Conservation (phyloP, 2,113 vertebrate species). For the Cairina moschata region DNA sequence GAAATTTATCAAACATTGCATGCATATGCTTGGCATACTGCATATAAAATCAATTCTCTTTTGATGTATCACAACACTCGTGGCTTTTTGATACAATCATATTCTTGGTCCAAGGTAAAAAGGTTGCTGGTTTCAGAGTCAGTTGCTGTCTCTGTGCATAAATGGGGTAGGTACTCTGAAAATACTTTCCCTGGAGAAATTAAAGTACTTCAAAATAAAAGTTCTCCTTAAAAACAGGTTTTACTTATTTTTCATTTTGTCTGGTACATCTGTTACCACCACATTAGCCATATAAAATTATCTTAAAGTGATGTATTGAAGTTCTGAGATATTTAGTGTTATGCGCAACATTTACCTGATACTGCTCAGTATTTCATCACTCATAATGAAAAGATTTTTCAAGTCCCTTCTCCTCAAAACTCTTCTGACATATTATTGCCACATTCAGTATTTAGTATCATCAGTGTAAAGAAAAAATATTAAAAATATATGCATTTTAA, state of each 20-base stretch:
- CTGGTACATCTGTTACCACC: neutral
- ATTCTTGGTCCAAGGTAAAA: neutral
- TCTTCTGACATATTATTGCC: neutral
- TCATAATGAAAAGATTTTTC: neutral
- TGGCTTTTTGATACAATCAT: neutral
- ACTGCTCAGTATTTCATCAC: accelerated
- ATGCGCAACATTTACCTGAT: neutral
- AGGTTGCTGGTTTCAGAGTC: neutral
- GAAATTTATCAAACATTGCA: neutral
- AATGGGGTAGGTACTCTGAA: neutral
- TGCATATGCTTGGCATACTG: neutral
- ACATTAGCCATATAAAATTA: neutral
- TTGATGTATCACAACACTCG: neutral
- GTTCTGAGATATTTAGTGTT: neutral
- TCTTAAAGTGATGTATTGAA: neutral
- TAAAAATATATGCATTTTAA: neutral
- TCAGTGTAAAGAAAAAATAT: neutral
- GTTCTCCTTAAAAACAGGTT: neutral
- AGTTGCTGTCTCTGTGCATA: too few species aligned
- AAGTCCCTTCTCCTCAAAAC: too few species aligned
- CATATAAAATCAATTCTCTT: neutral
- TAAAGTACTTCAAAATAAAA: neutral
- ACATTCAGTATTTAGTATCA: neutral
- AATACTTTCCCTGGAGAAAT: neutral
- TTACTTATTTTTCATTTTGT: neutral